Base-by-base conservation (phyloP, 2,113 vertebrate genomes). In the Alectura lathami region DNA sequence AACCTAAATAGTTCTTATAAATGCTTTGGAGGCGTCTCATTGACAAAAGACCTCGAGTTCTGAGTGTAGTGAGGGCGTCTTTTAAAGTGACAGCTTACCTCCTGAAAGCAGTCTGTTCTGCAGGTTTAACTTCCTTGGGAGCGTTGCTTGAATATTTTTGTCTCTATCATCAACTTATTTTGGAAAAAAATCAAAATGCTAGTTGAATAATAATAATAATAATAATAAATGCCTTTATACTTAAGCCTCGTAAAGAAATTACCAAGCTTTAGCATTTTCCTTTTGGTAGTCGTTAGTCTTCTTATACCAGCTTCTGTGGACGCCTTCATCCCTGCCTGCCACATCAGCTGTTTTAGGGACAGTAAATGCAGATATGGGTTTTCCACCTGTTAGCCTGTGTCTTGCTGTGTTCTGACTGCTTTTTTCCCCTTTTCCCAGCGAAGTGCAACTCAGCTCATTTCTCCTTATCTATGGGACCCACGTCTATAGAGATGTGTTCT, bases 1-100 rank as follows among this genome's bases (percentile, higher is more conserved):
- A 45, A 74, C 84, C 89, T 67, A 95, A 95, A 94, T 92, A 89
- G 66, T 42, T 50, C 77, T 97, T 94, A 34, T 6, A 90, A 92
- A 83, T 36, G 80, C 83, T 92, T 93, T 92, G 81, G 89, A 94
- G 89, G 89, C 47, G 30, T 56, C 77, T 64, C 56, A 78, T 86
- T 94, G 73, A 56, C 77, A 57, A 54, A 57, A 88, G 40, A 15
- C 53, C 7, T 24, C 0, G 40, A 51, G 68, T 64, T 91, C 59
- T 42, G 30, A 57, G 16, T 53, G 57, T 68, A 75, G 9, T 0
- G 9, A 84, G 36, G 64, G 13, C 54, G 32, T 74, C 53, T 88
- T 75, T 66, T 48, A 92, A 40, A 81, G 60, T 69, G 53, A 12
- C 47, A 45, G 1, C 15, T 95, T 74, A 11, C 32, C 70, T 87